These are phyloP conservation scores for Cordilura impudica DNA, from an alignment of 2,888 invertebrate species.

Conservation along the genomic window DNA sequence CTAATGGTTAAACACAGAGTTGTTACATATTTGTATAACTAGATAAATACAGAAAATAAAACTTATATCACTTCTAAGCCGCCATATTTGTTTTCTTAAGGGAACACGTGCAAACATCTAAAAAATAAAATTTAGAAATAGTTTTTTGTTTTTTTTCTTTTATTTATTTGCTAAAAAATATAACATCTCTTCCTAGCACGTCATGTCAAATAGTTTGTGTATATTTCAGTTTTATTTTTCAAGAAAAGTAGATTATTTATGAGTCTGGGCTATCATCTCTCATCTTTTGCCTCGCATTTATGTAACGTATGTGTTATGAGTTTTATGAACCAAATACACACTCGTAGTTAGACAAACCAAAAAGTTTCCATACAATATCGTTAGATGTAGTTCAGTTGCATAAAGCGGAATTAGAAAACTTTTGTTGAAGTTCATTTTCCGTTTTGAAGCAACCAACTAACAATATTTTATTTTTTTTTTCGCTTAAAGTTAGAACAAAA, in stretches of 20 bases:
- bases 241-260: slow-evolving; percentile 48
- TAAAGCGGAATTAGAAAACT: slow-evolving; percentile 36
- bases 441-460: slow-evolving; percentile 7
- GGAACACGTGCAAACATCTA: neutral
- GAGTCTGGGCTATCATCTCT: slow-evolving; percentile 41
- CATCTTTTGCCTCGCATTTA: slow-evolving; percentile 21
- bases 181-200: slow-evolving; percentile 8
- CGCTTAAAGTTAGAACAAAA: neutral
- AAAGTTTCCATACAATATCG: neutral
- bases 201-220: slow-evolving; percentile 15
- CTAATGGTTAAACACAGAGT: too few species aligned
- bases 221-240: slow-evolving; percentile 1
- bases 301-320: slow-evolving; percentile 21
- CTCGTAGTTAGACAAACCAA: neutral
- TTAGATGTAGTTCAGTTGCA: slow-evolving; percentile 1
- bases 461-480: neutral
- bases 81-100: slow-evolving; percentile 1
- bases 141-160: neutral
- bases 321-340: neutral
- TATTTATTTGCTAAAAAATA: too few species aligned
- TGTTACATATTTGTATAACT: too few species aligned
- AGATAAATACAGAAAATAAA: neutral
- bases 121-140: slow-evolving; percentile 1
- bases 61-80: neutral
- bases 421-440: slow-evolving; percentile 10